Evolutionary conservation across 1,140 invertebrate species (phyloP).

Genomic region (Stegodyphus mimosarum): DNA sequence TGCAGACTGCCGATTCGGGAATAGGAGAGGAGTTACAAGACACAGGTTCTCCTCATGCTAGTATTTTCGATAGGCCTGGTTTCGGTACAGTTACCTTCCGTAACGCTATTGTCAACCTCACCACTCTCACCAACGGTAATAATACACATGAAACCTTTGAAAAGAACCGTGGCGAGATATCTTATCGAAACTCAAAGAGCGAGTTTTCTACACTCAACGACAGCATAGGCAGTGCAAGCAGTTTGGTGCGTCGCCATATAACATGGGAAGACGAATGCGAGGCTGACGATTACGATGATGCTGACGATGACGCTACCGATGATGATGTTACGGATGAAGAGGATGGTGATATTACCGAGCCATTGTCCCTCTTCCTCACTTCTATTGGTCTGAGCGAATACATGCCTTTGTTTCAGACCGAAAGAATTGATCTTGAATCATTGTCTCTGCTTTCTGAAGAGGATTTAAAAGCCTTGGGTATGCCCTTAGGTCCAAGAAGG

Average conservation of each 20-base stretch:
- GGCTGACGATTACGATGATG: neutral
- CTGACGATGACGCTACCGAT: constrained; percentile 1
- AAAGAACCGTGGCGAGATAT: neutral
- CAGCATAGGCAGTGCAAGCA: constrained; percentile 82
- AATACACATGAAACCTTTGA: neutral
- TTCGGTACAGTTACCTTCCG: constrained; percentile 91
- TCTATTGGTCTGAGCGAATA: constrained; percentile 82
- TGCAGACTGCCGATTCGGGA: constrained; percentile 51
- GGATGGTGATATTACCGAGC: neutral
- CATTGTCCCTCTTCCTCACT: constrained; percentile 76
- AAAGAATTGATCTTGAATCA: constrained; percentile 92
- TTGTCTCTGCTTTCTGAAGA: constrained; percentile 88
- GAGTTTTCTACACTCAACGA: constrained; percentile 65
- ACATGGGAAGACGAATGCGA: constrained; percentile 62
- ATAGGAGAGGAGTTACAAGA: constrained; percentile 63
- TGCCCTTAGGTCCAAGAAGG: constrained; percentile 84
- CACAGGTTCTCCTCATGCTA: constrained; percentile 26
- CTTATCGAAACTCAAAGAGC: neutral
- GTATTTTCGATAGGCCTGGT: constrained; percentile 89
- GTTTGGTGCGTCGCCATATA: constrained; percentile 73
- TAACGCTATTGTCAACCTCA: constrained; percentile 28
- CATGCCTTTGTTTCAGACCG: constrained; percentile 80
- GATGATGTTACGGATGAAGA: neutral
- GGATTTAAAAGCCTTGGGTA: constrained; percentile 83
- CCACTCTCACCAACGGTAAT: neutral